phyloP scores from a whole-genome alignment of 2,797 vertebrate genomes.

The Myotis findleyi region DNA sequence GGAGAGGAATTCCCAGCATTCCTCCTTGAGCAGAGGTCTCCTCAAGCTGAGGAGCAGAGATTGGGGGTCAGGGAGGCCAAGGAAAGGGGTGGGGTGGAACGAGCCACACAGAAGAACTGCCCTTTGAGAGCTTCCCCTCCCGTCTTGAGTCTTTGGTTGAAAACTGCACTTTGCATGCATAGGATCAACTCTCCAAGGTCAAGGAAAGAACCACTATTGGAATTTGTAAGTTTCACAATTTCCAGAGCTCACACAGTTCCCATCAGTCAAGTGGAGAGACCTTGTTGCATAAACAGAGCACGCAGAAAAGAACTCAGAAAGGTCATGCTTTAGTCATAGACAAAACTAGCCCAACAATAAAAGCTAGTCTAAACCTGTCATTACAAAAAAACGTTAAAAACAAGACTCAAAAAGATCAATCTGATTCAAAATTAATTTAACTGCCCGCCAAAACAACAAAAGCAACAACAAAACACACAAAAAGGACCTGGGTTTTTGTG shows the following conservation, averaged over 20 bases:
- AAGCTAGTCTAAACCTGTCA: no score
- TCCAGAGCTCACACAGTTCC: background rate
- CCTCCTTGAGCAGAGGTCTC: background rate
- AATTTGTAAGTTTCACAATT: background rate
- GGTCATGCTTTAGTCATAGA: background rate
- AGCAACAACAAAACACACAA: no score
- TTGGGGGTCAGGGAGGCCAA: fast-evolving
- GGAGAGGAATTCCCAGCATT: no score
- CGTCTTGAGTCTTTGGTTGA: background rate
- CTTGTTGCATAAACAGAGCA: background rate
- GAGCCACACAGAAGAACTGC: background rate
- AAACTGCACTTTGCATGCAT: no score
- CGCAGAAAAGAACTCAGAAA: background rate
- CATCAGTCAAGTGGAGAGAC: background rate
- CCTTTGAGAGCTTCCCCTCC: no score
- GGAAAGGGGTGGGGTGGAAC: fast-evolving
- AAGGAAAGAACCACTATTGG: background rate
- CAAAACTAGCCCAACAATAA: background rate
- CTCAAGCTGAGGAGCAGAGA: background rate
- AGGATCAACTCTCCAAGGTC: background rate
- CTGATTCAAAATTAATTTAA: background rate
- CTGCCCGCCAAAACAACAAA: background rate
- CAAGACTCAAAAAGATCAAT: background rate
- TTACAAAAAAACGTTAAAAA: background rate
- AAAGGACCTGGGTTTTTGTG: no score